A percentile compares a stretch with the other conserved stretches of the same genome.
Evolutionary conservation across 2,113 vertebrate genomes (phyloP).

Genomic region (Acanthochromis polyacanthus): DNA sequence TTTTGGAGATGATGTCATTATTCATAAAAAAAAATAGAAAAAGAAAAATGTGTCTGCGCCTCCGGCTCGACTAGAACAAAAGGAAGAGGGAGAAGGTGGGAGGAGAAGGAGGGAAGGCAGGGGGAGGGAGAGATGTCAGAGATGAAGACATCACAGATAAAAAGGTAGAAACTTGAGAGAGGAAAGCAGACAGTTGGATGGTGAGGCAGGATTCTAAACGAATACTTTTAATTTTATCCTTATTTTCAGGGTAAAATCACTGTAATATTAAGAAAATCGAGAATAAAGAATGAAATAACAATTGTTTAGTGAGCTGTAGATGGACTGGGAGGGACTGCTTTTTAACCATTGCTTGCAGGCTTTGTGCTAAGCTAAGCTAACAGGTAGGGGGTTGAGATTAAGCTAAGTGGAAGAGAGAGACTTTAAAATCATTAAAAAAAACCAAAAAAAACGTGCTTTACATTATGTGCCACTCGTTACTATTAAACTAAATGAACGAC

Average conservation of each 20-base stretch:
- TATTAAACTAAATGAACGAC: no score
- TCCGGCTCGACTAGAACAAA: slow-evolving; percentile 48
- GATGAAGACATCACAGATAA: slow-evolving; percentile 3
- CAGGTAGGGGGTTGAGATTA: background rate
- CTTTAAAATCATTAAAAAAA: no score
- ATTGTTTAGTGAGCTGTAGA: background rate
- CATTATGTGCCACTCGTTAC: no score
- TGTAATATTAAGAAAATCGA: background rate
- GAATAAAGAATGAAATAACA: background rate
- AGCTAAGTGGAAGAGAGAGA: no score
- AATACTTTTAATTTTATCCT: background rate
- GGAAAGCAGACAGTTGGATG: background rate
- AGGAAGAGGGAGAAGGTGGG: slow-evolving; percentile 19
- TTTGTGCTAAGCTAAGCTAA: background rate
- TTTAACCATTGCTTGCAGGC: background rate
- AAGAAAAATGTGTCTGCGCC: slow-evolving; percentile 66
- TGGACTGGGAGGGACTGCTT: no score
- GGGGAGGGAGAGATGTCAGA: slow-evolving; percentile 17
- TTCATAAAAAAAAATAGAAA: slow-evolving; percentile 56
- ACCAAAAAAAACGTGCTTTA: no score
- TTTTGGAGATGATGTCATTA: slow-evolving; percentile 80
- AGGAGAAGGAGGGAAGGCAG: slow-evolving; percentile 15
- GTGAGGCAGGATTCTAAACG: background rate
- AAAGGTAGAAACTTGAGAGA: background rate
- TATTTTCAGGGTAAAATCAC: background rate